These are phyloP conservation scores for Tenrec ecaudatus DNA, from an alignment of 2,113 vertebrate species.

Conservation along the genomic window DNA sequence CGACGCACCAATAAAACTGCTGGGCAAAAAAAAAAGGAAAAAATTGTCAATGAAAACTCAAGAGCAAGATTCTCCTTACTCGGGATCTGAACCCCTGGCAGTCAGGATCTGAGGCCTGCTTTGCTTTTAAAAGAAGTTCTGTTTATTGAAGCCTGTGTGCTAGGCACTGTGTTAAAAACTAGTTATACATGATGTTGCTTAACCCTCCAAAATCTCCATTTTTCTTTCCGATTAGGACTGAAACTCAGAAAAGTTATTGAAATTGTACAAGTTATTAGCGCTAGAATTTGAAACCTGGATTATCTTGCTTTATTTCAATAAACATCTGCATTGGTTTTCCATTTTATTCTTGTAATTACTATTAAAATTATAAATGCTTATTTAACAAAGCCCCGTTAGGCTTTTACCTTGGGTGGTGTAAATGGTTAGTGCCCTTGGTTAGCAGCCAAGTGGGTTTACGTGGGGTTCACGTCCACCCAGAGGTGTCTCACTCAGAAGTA, in stretches of 20 bases:
- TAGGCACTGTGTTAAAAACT: background rate
- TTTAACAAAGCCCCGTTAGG: background rate
- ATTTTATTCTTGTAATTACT: background rate
- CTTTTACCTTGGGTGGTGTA: background rate
- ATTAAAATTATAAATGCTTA: background rate
- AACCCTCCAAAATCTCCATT: background rate
- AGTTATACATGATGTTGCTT: background rate
- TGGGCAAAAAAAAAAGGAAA: no score
- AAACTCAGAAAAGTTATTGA: background rate
- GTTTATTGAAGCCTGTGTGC: background rate
- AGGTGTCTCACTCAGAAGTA: background rate
- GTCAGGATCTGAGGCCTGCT: background rate
- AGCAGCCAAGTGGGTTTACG: background rate
- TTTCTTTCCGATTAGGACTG: background rate
- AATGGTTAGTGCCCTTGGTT: background rate
- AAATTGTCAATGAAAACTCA: background rate
- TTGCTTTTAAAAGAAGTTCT: background rate
- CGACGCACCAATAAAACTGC: no score
- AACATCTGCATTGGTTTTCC: conserved; percentile 3
- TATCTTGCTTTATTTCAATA: background rate
- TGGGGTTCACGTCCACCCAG: background rate
- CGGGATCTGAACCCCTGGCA: background rate
- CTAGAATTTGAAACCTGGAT: background rate
- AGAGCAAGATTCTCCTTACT: background rate
- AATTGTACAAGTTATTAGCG: background rate